Evolutionary conservation across 2,888 invertebrate species (phyloP).

Genomic region (Rotaria magnacalcarata): DNA sequence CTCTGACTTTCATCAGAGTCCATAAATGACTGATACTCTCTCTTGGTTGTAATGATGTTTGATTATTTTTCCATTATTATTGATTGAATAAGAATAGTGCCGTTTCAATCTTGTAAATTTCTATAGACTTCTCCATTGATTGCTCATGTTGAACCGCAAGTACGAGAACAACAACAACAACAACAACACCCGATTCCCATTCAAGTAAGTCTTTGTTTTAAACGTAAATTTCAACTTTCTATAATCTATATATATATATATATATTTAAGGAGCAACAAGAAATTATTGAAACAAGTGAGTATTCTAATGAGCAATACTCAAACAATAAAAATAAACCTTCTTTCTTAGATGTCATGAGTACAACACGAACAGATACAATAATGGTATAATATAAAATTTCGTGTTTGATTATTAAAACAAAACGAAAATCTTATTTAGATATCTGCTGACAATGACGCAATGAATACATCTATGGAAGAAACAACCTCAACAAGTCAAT

Average conservation of each 20-base stretch:
- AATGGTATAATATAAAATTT: not conserved
- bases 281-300: not conserved
- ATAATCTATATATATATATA: not conserved
- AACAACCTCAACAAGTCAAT: not conserved
- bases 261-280: not conserved
- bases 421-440: not conserved
- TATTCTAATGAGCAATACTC: not conserved
- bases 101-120: too few species aligned
- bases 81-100: too few species aligned
- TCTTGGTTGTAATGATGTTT: too few species aligned
- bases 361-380: not conserved
- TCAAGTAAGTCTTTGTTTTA: not conserved
- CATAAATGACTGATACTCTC: too few species aligned
- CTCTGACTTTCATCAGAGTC: too few species aligned
- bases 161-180: not conserved
- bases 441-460: not conserved
- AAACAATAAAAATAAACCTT: not conserved
- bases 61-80: too few species aligned
- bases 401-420: not conserved
- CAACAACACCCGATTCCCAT: not conserved
- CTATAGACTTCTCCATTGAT: not conserved
- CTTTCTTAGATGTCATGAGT: not conserved
- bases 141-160: slow-evolving; percentile 16
- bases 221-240: not conserved
- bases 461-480: not conserved